A percentile compares a stretch with the other conserved stretches of the same genome.
phyloP scores from a whole-genome alignment of 2,888 invertebrate genomes.

The Drosophila pullipes region DNA sequence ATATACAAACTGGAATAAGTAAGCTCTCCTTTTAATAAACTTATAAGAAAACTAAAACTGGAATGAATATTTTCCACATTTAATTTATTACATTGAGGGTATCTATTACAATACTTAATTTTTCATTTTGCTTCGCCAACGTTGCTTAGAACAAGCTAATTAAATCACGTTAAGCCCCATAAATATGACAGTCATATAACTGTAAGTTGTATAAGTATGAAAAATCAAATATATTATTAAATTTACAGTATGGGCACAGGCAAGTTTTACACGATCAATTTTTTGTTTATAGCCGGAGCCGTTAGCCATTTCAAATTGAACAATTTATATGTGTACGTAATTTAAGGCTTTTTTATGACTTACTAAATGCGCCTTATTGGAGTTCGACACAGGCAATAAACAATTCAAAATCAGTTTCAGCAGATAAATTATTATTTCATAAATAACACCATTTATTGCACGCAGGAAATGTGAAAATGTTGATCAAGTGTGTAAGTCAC shows the following conservation, averaged over 20 bases:
- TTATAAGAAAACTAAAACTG: neutral
- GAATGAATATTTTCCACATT: neutral
- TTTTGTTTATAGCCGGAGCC: constrained; percentile 32
- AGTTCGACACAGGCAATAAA: constrained; percentile 31
- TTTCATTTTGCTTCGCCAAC: neutral
- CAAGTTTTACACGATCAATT: constrained; percentile 29
- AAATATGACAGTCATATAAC: constrained; percentile 4
- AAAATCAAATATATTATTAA: constrained; percentile 9
- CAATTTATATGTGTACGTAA: constrained; percentile 30
- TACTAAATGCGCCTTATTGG: constrained; percentile 44
- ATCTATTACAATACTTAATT: neutral
- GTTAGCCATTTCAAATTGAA: constrained; percentile 9
- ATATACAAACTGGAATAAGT: neutral
- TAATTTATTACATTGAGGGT: neutral
- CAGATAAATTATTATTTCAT: constrained; percentile 42
- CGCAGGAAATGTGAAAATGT: neutral
- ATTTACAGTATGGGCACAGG: constrained; percentile 28
- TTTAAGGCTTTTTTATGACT: constrained; percentile 47
- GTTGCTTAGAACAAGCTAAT: constrained; percentile 6
- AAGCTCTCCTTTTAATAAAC: neutral
- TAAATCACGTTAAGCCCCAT: constrained; percentile 8
- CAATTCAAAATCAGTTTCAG: constrained; percentile 26
- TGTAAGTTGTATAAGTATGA: neutral
- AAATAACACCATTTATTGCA: constrained; percentile 41
- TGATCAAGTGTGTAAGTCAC: constrained; percentile 16